phyloP scores from a whole-genome alignment of 1,140 invertebrate species.

The Drepana arcuata region DNA sequence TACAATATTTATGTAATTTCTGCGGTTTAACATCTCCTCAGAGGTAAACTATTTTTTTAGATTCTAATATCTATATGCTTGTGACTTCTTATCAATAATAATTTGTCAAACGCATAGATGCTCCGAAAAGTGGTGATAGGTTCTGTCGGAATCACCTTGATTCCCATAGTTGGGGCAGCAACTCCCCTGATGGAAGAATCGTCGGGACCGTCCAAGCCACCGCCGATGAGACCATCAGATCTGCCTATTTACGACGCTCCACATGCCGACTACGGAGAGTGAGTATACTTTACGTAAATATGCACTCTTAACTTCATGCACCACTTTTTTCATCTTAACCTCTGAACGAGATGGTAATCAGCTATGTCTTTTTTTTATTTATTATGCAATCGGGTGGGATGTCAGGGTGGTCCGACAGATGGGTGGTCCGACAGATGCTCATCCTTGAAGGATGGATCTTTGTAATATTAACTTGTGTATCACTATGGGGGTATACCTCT shows the following conservation, averaged over 20 bases:
- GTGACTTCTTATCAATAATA: too few species aligned
- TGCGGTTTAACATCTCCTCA: slow-evolving; percentile 17
- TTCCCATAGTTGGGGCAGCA: slow-evolving; percentile 49
- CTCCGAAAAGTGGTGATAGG: slow-evolving; percentile 55
- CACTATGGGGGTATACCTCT: too few species aligned
- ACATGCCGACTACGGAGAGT: slow-evolving; percentile 58
- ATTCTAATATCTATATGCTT: too few species aligned
- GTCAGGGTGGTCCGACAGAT: too few species aligned
- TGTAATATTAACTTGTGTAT: too few species aligned
- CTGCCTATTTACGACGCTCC: slow-evolving; percentile 71
- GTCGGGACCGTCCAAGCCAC: slow-evolving; percentile 28
- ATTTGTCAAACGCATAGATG: too few species aligned
- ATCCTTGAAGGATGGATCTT: too few species aligned
- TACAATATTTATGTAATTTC: slow-evolving; percentile 48
- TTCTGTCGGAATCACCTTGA: slow-evolving; percentile 35
- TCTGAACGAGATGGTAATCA: too few species aligned
- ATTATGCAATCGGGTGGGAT: too few species aligned
- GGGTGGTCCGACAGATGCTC: too few species aligned
- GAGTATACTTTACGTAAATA: slow-evolving; percentile 17
- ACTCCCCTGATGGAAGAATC: slow-evolving; percentile 35
- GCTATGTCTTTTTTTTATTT: too few species aligned
- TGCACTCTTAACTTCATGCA: not conserved
- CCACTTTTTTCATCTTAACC: too few species aligned
- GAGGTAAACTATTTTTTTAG: slow-evolving; percentile 28
- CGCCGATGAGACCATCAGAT: slow-evolving; percentile 68